phyloP scores from a whole-genome alignment of 2,888 invertebrate species.

The Cephus spinipes region DNA sequence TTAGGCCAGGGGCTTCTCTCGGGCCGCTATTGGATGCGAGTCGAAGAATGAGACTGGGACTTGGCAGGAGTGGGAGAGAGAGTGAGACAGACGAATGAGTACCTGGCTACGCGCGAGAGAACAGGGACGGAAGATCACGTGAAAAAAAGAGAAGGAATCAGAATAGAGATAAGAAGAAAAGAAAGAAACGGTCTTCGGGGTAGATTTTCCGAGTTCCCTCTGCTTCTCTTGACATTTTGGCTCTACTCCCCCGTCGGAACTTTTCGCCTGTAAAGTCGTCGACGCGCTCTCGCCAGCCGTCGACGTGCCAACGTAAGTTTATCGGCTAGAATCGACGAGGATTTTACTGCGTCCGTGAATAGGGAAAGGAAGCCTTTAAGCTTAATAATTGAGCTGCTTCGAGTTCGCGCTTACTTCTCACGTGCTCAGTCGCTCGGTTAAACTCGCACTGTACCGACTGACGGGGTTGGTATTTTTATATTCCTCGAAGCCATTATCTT shows the following conservation, averaged over 20 bases:
- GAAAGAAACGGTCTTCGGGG: not conserved
- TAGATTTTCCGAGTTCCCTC: not conserved
- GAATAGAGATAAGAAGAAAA: not conserved
- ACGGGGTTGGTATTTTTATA: not conserved
- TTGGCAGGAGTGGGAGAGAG: not conserved
- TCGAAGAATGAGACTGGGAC: not conserved
- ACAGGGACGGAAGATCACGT: not conserved
- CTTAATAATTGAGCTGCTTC: not conserved
- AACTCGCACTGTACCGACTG: not conserved
- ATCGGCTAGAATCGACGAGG: not conserved
- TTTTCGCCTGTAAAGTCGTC: not conserved
- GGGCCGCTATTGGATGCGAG: not conserved
- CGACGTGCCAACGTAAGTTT: not conserved
- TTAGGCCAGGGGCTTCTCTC: conserved; percentile 32
- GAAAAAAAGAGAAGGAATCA: not conserved
- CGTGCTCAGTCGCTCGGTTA: not conserved
- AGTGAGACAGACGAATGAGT: not conserved
- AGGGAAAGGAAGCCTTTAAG: not conserved
- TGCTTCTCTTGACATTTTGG: not conserved
- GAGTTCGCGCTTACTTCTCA: not conserved
- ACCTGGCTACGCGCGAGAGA: not conserved
- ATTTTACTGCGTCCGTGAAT: not conserved
- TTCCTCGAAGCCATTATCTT: not conserved
- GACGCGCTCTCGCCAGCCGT: not conserved
- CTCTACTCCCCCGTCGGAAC: not conserved